These are phyloP conservation scores for Grantiella picta DNA, from an alignment of 2,113 vertebrate genomes.

Conservation along the genomic window DNA sequence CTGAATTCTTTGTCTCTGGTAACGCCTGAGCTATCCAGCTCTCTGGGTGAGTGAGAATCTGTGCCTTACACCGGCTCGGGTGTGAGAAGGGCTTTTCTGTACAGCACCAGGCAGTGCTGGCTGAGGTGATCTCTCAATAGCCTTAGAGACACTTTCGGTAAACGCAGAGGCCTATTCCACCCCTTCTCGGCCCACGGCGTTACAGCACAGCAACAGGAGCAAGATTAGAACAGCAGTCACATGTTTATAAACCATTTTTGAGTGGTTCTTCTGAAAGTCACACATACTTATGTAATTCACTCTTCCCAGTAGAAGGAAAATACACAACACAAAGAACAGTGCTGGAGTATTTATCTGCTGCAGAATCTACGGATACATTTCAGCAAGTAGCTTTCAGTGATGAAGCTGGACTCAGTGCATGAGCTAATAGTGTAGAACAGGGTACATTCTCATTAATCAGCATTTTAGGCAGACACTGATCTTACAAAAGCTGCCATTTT, in stretches of 20 bases:
- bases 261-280: background rate
- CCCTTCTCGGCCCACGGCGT: too few relatives aligned
- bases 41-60: too few relatives aligned
- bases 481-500: background rate
- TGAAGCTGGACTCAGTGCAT: rapidly evolving
- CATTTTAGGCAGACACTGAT: background rate
- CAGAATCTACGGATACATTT: background rate
- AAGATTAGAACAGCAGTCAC: background rate
- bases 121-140: too few relatives aligned
- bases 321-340: background rate
- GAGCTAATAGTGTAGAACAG: background rate
- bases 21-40: too few relatives aligned
- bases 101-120: too few relatives aligned
- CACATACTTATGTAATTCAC: background rate
- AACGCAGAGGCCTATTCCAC: too few relatives aligned
- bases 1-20: too few relatives aligned
- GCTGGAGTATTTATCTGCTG: background rate
- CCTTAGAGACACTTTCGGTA: too few relatives aligned
- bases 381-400: background rate
- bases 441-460: background rate
- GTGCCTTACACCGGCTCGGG: too few relatives aligned
- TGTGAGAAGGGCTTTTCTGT: too few relatives aligned
- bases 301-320: background rate
- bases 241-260: background rate
- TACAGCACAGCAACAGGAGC: rapidly evolving